Evolutionary conservation across 2,113 vertebrate genomes (phyloP).

Genomic region (Odocoileus virginianus): DNA sequence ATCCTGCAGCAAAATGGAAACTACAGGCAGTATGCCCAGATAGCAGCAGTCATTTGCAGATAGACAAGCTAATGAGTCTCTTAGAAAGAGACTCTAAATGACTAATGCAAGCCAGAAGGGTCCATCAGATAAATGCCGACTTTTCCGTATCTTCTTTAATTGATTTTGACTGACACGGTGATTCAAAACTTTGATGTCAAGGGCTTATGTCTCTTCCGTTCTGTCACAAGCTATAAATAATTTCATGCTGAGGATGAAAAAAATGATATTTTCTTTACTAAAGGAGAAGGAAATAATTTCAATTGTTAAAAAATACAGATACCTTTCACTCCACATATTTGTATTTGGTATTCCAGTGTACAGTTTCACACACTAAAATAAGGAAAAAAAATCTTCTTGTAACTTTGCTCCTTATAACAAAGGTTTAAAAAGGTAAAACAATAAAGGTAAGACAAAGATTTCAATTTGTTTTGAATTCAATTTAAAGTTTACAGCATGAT

Average conservation of each 20-base stretch:
- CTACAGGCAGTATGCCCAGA: constrained; percentile 39
- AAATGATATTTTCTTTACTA: constrained; percentile 27
- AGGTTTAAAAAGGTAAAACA: constrained; percentile 11
- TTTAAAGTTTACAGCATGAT: constrained; percentile 36
- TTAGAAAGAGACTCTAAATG: constrained; percentile 44
- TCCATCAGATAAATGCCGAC: constrained; percentile 32
- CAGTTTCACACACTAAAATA: neutral
- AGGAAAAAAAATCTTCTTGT: neutral
- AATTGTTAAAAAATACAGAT: neutral
- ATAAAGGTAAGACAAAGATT: constrained; percentile 18
- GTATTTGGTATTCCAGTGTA: neutral
- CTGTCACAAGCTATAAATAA: constrained; percentile 47
- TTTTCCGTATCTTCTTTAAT: constrained; percentile 43
- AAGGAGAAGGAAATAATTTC: neutral
- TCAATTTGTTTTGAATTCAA: constrained; percentile 43
- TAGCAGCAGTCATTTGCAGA: constrained; percentile 2
- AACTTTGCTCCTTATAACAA: neutral
- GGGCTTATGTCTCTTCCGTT: neutral
- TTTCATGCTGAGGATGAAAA: constrained; percentile 37
- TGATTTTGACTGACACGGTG: constrained; percentile 55
- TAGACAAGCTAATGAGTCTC: constrained; percentile 52
- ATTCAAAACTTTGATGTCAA: constrained; percentile 49
- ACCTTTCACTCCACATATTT: neutral
- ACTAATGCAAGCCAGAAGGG: constrained; percentile 8
- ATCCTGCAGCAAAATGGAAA: constrained; percentile 13